Evolutionary conservation across 2,797 vertebrate genomes (phyloP).

Genomic region (Lerista edwardsae): DNA sequence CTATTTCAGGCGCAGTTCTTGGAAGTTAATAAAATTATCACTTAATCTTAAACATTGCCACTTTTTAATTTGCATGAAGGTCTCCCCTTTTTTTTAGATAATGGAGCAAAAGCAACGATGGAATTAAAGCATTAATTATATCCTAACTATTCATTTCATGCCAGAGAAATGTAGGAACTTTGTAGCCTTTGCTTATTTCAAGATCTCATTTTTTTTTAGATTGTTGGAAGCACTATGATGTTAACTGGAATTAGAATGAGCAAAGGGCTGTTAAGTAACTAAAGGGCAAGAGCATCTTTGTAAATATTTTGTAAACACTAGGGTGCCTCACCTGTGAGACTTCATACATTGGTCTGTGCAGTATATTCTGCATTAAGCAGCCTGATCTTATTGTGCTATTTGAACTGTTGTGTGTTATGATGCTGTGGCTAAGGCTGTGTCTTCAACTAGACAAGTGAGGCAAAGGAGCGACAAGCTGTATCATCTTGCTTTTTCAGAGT

Average conservation of each 20-base stretch:
- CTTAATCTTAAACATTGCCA: conserved; percentile 55
- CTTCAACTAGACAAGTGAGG: too few relatives aligned
- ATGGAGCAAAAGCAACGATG: background rate
- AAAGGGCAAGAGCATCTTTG: background rate
- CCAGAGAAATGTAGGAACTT: background rate
- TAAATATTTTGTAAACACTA: background rate
- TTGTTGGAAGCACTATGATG: conserved; percentile 2
- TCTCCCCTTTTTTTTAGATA: background rate
- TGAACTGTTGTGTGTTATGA: background rate
- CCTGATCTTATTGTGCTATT: background rate
- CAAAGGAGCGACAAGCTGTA: background rate
- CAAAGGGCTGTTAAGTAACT: background rate
- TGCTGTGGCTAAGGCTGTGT: background rate
- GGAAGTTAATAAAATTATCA: conserved; percentile 61
- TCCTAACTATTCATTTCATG: conserved; percentile 7
- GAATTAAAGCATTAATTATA: conserved; percentile 40
- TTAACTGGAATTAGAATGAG: background rate
- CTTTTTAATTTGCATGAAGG: conserved; percentile 46
- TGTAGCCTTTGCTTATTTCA: conserved; percentile 25
- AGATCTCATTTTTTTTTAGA: background rate
- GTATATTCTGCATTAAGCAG: background rate
- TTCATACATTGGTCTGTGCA: background rate
- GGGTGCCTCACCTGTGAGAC: background rate
- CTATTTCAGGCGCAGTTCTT: conserved; percentile 59
- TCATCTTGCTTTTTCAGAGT: background rate